Percentiles rank a stretch among this genome's conserved stretches.
Conservation (phyloP, 2,888 invertebrate species). For the Rhyacophila evoluta region DNA sequence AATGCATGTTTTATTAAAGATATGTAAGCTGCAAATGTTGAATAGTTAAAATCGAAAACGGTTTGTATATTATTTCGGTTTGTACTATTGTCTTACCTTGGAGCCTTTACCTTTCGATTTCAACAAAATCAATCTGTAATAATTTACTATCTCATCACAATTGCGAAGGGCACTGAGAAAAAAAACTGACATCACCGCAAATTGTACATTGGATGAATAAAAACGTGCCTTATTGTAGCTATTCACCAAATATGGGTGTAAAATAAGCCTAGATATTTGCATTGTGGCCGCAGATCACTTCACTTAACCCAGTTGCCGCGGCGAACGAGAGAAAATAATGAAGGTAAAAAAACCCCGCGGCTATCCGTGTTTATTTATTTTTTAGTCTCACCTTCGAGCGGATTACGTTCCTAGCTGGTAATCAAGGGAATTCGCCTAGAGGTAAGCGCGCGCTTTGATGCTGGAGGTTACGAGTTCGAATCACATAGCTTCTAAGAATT, state of each 20-base stretch:
- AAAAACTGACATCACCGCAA: constrained; percentile 26
- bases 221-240: constrained; percentile 26
- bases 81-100: neutral
- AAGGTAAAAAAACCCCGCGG: neutral
- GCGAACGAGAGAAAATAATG: neutral
- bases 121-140: neutral
- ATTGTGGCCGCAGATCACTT: constrained; percentile 32
- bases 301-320: constrained; percentile 1
- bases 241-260: constrained; percentile 30
- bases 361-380: neutral
- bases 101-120: neutral
- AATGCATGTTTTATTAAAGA: too few relatives aligned
- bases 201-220: constrained; percentile 27
- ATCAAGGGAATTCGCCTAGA: too few relatives aligned
- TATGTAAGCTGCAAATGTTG: too few relatives aligned
- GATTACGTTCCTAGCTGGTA: too few relatives aligned
- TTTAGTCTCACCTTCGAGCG: neutral
- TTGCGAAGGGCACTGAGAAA: neutral
- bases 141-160: neutral
- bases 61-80: too few relatives aligned
- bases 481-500: too few relatives aligned
- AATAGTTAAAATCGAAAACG: too few relatives aligned
- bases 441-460: neutral
- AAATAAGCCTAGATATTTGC: constrained; percentile 31
- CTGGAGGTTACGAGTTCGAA: too few relatives aligned